Base-by-base conservation (phyloP, 2,888 invertebrate species). In the Acrocyrtus sp. region DNA sequence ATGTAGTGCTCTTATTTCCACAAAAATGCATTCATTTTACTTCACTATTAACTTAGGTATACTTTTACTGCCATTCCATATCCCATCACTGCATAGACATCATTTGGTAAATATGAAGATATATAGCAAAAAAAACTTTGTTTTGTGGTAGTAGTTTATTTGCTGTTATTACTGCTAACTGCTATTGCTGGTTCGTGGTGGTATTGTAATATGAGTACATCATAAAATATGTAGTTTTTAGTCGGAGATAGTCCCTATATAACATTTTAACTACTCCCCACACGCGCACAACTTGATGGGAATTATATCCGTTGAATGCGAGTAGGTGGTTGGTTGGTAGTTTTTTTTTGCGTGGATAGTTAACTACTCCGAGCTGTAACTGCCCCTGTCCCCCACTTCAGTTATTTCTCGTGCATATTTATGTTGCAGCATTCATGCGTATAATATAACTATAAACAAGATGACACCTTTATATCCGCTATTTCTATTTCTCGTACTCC, bases 401-500 rank as follows among this genome's bases (percentile, higher is more conserved):
- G 34, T 5, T 12, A 34, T 5, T 34, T 34, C 12, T 34, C 34
- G 5, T 57, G 57, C 57, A 57, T 57, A 43, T 57, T 54, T 57
- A 57, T 41, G n/a, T n/a, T n/a, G 34, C 34, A 34, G 5, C 34
- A 34, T 34, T 34, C 34, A 34, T 34, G 34, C 34, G 34, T 34
- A 34, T 34, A 34, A 34, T 34, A 34, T 8, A 34, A 34, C 6
- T 34, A 34, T 34, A 34, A 34, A 34, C 12, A 34, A 57, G 63
- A 63, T 70, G 70, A 63, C 70, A 70, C 70, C 63, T 63, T 61
- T 68, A 53, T 34, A 34, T 5, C 34, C 5, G 34, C 12, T 34
- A 5, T 12, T 34, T 12, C 34, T 34, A 34, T 34, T n/a, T n/a
- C n/a, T n/a, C n/a, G n/a, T n/a, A n/a, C 43, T 62, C 54, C 54